Evolutionary conservation across 2,797 vertebrate species (phyloP), one percentile per base, ranked within the genome.

Genomic region (Rhynchotus rufescens): DNA sequence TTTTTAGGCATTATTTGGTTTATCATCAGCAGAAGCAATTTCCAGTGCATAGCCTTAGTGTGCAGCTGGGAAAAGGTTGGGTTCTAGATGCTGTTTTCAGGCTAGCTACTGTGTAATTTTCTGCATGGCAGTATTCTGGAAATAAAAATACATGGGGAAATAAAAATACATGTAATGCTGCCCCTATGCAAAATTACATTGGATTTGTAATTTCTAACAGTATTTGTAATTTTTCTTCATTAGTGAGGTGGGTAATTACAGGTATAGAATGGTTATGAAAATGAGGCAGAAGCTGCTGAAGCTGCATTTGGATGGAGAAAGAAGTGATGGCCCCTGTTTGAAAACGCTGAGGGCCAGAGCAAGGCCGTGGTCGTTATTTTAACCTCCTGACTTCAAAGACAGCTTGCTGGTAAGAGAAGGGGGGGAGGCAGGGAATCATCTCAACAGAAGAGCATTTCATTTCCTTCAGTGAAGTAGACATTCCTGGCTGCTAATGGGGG

Each of bases 361-460:
- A 96, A 96, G 96, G 97, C 97, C 90, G 87, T 20, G 80, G 97
- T 97, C 98, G 97, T 98, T 98, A 98, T 98, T 98, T 98, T 98
- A 98, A 98, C 98, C 98, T 98, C 97, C 97, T 97, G 97, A 98
- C 98, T 98, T 98, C 98, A 98, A 98, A 98, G 97, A 66, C 84
- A n/a, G 67, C 85, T 98, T 88, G 64, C 86, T 88, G 84, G 59
- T 88, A 88, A 90, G 90, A 90, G 67, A 96, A 92, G 44, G 86
- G 86, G 84, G 76, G 81, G 86, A 94, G 88, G 93, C 94, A 94
- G 81, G 92, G 92, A 96, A 91, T 95, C 94, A 94, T 95, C 95
- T 94, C 97, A 98, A 98, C 98, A 98, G 98, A 99, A 97, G 97
- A 98, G 96, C 97, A 94, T 98, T 98, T 98, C 97, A 98, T 98